A percentile compares a stretch with the other conserved stretches of the same genome.
phyloP scores from a whole-genome alignment of 2,888 invertebrate genomes.

The Xanthia icteritia region DNA sequence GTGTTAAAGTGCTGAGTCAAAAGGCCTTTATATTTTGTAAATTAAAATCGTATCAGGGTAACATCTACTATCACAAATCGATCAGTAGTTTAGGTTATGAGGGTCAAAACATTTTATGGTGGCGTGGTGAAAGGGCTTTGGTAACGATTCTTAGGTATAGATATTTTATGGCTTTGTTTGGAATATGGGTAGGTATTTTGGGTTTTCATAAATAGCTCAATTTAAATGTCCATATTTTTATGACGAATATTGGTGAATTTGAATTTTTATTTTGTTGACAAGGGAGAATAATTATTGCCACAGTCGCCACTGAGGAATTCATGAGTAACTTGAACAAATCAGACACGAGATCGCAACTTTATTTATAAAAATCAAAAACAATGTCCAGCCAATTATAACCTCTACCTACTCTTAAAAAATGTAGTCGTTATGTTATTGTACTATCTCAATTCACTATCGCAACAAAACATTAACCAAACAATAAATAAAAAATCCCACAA shows the following conservation, averaged over 20 bases:
- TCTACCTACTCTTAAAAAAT: background rate
- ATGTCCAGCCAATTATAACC: too few species aligned
- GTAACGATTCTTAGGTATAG: background rate
- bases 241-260: background rate
- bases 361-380: background rate
- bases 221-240: background rate
- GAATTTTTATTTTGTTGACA: background rate
- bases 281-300: too few species aligned
- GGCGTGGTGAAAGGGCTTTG: slow-evolving; percentile 11
- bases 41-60: slow-evolving; percentile 53
- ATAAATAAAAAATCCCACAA: background rate
- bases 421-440: background rate
- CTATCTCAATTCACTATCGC: background rate
- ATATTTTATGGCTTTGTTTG: slow-evolving; percentile 8
- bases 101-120: slow-evolving; percentile 37
- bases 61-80: slow-evolving; percentile 50
- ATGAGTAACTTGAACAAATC: background rate
- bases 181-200: background rate
- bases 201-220: background rate
- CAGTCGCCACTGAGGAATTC: background rate
- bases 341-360: background rate
- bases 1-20: slow-evolving; percentile 58
- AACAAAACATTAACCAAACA: background rate
- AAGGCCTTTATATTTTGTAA: slow-evolving; percentile 52
- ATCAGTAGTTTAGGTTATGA: slow-evolving; percentile 39